A percentile compares a stretch with the other conserved stretches of the same genome.
phyloP scores from a whole-genome alignment of 2,888 invertebrate species.

The Globia sparganii region DNA sequence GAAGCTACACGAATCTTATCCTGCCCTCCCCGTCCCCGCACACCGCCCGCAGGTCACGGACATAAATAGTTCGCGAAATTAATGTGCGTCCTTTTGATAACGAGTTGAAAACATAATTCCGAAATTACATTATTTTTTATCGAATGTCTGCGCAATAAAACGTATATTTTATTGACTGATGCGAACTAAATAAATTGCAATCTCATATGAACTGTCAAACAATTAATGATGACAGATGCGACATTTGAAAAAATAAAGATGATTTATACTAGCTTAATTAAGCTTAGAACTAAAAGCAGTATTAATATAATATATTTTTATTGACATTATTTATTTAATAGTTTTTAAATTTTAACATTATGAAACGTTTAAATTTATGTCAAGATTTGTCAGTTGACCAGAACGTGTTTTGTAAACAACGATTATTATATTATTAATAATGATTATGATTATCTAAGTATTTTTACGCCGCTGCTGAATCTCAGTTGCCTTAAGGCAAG shows the following conservation, averaged over 20 bases:
- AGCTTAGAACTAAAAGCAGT: slow-evolving; percentile 40
- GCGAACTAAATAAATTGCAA: slow-evolving; percentile 50
- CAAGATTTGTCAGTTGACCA: slow-evolving; percentile 1
- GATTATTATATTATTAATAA: slow-evolving; percentile 15
- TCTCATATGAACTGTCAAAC: slow-evolving; percentile 42
- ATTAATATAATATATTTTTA: slow-evolving; percentile 27
- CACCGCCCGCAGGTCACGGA: slow-evolving; percentile 22
- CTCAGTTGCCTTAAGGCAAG: slow-evolving; percentile 36
- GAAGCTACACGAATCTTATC: slow-evolving; percentile 34
- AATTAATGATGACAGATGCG: slow-evolving; percentile 53
- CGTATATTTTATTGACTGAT: slow-evolving; percentile 35
- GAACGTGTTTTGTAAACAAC: slow-evolving; percentile 36
- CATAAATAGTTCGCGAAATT: slow-evolving; percentile 26
- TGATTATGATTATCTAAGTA: slow-evolving; percentile 24
- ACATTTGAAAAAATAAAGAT: slow-evolving; percentile 15
- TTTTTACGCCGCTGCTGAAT: slow-evolving; percentile 43
- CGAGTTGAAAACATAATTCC: slow-evolving; percentile 26
- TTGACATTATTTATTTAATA: slow-evolving; percentile 20
- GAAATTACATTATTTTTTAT: slow-evolving; percentile 3
- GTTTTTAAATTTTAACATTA: slow-evolving; percentile 19
- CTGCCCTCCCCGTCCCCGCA: not conserved
- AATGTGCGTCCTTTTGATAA: slow-evolving; percentile 31
- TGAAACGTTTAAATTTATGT: slow-evolving; percentile 14
- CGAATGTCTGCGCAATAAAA: slow-evolving; percentile 21
- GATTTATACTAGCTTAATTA: slow-evolving; percentile 31